Evolutionary conservation across 2,113 vertebrate species (phyloP).

Genomic region (Chelonoidis abingdonii): DNA sequence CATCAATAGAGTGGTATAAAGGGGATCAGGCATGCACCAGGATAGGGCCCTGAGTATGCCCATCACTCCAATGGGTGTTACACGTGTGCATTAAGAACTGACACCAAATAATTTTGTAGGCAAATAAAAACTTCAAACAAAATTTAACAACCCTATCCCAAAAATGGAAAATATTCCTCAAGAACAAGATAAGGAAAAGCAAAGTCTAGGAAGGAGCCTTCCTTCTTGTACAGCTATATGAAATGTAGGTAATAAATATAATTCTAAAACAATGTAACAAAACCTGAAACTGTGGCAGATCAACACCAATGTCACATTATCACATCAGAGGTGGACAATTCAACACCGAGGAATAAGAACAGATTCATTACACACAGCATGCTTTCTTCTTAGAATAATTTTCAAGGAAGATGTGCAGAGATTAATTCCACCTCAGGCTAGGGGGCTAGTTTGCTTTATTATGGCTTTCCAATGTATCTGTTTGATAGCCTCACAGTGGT

Average conservation of each 20-base stretch:
- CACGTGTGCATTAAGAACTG: not conserved
- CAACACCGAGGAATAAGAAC: not conserved
- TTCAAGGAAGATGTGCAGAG: not conserved
- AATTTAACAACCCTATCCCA: not conserved
- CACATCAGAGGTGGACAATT: not conserved
- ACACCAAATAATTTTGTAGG: not conserved
- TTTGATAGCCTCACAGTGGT: not conserved
- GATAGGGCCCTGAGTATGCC: not conserved
- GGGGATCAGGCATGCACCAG: not conserved
- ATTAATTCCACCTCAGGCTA: not conserved
- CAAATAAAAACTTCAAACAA: not conserved
- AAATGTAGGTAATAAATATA: not conserved
- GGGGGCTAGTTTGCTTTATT: not conserved
- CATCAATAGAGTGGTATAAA: not conserved
- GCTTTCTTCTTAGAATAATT: constrained; percentile 36
- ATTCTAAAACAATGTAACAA: not conserved
- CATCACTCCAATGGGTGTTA: not conserved
- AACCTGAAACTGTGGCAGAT: not conserved
- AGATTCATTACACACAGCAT: not conserved
- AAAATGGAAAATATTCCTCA: not conserved
- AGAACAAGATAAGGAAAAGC: not conserved
- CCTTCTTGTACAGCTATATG: not conserved
- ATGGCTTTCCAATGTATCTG: not conserved
- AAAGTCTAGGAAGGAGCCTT: not conserved
- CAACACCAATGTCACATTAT: not conserved